Conservation (phyloP, 2,797 vertebrate genomes). For the Ctenosaura bakeri region DNA sequence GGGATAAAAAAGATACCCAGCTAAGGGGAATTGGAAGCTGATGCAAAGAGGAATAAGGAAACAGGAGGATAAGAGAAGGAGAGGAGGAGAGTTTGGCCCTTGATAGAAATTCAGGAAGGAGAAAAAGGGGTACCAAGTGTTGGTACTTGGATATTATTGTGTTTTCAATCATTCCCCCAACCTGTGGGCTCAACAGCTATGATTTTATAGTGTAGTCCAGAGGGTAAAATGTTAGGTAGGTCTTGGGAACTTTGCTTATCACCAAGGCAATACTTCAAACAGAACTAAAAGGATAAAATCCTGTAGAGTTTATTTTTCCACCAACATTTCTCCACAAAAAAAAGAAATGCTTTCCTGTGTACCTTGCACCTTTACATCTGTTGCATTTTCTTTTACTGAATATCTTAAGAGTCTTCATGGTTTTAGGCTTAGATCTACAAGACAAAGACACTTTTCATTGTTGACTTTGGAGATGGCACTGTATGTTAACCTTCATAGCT, state of each 20-base stretch:
- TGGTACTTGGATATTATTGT: neutral
- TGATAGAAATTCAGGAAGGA: neutral
- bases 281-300: neutral
- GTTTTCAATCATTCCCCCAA: neutral
- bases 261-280: no score
- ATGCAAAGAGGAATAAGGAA: neutral
- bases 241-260: neutral
- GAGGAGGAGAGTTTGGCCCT: neutral
- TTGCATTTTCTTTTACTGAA: constrained; percentile 4
- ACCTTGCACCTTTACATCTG: constrained; percentile 39
- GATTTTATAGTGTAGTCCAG: neutral
- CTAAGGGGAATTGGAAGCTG: neutral
- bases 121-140: neutral
- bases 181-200: neutral
- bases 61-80: neutral
- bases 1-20: neutral
- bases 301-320: neutral
- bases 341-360: rapidly evolving
- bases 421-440: neutral
- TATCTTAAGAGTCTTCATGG: neutral
- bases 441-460: neutral
- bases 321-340: neutral
- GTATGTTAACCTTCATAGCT: neutral
- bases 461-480: neutral
- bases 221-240: neutral